Conservation (phyloP, 2,888 invertebrate species). For the Hermaeophaga mercurialis region DNA sequence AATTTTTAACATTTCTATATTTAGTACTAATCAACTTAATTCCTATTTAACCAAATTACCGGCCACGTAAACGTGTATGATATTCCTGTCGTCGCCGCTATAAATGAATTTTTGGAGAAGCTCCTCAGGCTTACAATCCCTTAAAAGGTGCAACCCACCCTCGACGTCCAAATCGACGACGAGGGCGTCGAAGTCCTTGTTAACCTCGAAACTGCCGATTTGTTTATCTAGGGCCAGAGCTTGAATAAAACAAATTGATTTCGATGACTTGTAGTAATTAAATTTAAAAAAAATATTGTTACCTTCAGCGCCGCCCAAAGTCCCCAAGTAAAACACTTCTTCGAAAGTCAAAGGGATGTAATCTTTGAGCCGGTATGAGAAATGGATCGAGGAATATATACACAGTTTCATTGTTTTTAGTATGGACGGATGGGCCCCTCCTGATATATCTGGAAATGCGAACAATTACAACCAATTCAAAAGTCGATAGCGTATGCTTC, state of each 20-base stretch:
- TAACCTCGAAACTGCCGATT: constrained; percentile 79
- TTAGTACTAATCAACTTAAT: too few species aligned
- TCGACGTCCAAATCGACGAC: constrained; percentile 69
- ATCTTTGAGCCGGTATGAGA: constrained; percentile 61
- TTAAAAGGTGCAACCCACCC: constrained; percentile 61
- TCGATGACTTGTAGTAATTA: too few species aligned
- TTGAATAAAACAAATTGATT: constrained; percentile 48
- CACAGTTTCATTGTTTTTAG: constrained; percentile 75
- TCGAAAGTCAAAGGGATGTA: constrained; percentile 66
- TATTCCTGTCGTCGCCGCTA: constrained; percentile 83
- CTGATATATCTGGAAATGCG: constrained; percentile 79
- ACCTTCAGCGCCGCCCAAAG: constrained; percentile 85
- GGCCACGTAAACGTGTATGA: constrained; percentile 74
- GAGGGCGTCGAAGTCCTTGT: constrained; percentile 88
- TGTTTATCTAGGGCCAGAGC: constrained; percentile 74
- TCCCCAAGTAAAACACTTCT: constrained; percentile 84
- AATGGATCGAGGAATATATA: constrained; percentile 73
- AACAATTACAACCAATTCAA: constrained; percentile 1
- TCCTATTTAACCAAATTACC: constrained; percentile 64
- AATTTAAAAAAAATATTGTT: constrained; percentile 28
- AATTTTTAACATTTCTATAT: too few species aligned
- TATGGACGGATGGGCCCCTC: constrained; percentile 79
- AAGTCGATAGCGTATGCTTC: background rate
- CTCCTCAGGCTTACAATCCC: constrained; percentile 61
- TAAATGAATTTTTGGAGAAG: constrained; percentile 78